Evolutionary conservation across 2,888 invertebrate genomes (phyloP), one percentile per base, ranked within the genome.

Genomic region (Acrobasis repandana): DNA sequence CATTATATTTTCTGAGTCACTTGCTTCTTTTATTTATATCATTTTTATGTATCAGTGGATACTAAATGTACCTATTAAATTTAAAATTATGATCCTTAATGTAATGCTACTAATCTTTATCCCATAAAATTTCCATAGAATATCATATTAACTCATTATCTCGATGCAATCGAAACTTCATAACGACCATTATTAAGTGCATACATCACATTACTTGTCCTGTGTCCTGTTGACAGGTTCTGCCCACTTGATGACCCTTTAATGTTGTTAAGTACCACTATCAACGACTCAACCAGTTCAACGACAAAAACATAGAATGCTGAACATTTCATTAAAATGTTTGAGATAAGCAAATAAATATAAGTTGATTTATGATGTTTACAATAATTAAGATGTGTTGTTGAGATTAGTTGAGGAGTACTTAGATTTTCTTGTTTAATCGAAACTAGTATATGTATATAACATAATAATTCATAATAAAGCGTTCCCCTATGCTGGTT

Each of bases 341-440:
- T 52, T 15, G 51, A 38, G 54, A 38, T 54, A 54, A 36, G 11
- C 28, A 33, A 16, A 15, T n/a, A n/a, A 11, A 18, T 54, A 16
- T 36, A 11, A 18, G 16, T 54, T 18, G 36, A 54, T 54, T 54
- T 38, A 38, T 61, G 61, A 63, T 77, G 76, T 80, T 77, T 75
- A 75, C 66, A 49, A 49, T 18, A 28, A 51, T 54, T 9, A 52
- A 52, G 51, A 52, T 52, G 49, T 11, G 20, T 49, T 20, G 14
- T 49, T 20, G 16, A 18, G 10, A 38, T 38, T 38, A 38, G 38
- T 38, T 38, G 38, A 38, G 10, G 38, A 38, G 10, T 38, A 38
- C 10, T 11, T 38, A 38, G 38, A 38, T 28, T 28, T 28, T n/a
- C n/a, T n/a, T n/a, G n/a, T n/a, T n/a, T n/a, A n/a, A n/a, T n/a